Percentiles rank a stretch among this genome's conserved stretches.
Evolutionary conservation across 1,140 invertebrate species (phyloP).

Genomic region (Mizuhopecten yessoensis): DNA sequence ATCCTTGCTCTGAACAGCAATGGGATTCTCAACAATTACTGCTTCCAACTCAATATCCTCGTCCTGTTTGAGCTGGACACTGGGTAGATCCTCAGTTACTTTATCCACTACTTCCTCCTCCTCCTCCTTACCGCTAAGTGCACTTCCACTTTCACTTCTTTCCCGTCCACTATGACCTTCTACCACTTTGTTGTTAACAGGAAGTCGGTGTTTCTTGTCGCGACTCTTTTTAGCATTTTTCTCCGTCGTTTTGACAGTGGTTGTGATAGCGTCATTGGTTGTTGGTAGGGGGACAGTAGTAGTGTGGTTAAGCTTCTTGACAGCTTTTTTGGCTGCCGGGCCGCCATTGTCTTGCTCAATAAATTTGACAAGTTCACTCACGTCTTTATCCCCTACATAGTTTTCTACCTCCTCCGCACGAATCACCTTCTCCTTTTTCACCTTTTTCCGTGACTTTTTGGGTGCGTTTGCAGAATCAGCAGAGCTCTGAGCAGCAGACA

Average conservation of each 20-base stretch:
- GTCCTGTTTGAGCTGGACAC: conserved; percentile 40
- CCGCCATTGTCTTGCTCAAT: conserved; percentile 69
- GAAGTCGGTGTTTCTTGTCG: conserved; percentile 68
- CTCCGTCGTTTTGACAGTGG: conserved; percentile 57
- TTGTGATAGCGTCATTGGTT: conserved; percentile 13
- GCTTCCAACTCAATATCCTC: conserved; percentile 48
- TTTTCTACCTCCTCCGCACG: conserved; percentile 71
- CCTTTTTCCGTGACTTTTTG: conserved; percentile 60
- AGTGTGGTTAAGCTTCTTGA: conserved; percentile 61
- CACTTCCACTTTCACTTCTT: conserved; percentile 45
- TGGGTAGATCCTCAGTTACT: conserved; percentile 18
- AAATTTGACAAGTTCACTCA: conserved; percentile 74
- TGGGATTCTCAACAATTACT: conserved; percentile 49
- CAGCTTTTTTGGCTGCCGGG: conserved; percentile 61
- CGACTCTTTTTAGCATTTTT: conserved; percentile 73
- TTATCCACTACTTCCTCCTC: conserved; percentile 24
- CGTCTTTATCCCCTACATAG: conserved; percentile 69
- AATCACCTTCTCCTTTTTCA: conserved; percentile 59
- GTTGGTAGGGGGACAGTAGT: conserved; percentile 50
- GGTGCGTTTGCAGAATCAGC: conserved; percentile 3
- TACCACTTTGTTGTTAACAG: conserved; percentile 52
- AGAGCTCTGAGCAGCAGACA: background rate
- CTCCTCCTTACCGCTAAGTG: conserved; percentile 42
- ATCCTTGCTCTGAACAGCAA: background rate
- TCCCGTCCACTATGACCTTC: conserved; percentile 54